A percentile compares a stretch with the other conserved stretches of the same genome.
phyloP scores from a whole-genome alignment of 2,797 vertebrate genomes.

The Picus viridis region DNA sequence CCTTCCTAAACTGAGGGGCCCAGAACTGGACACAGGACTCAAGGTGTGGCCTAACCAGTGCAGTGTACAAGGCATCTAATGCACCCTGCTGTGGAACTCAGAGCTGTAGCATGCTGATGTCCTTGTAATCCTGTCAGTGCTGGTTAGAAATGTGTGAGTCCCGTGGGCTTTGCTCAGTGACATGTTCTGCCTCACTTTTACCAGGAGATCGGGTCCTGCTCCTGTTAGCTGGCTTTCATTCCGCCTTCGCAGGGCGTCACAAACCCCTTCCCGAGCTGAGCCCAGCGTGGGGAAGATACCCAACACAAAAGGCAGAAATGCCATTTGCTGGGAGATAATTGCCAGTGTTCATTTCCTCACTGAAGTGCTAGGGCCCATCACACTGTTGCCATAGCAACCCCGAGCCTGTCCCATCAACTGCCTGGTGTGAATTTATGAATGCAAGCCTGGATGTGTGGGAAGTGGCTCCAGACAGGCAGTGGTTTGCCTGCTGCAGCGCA shows the following conservation, averaged over 20 bases:
- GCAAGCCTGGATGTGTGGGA: slow-evolving; percentile 67
- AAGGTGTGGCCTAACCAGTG: no score
- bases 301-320: slow-evolving; percentile 52
- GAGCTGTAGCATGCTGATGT: neutral
- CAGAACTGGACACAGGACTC: no score
- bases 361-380: slow-evolving; percentile 67
- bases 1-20: no score
- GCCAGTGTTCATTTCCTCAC: slow-evolving; percentile 71
- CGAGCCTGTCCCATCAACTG: slow-evolving; percentile 75
- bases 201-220: neutral
- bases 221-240: neutral
- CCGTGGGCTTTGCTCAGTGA: neutral
- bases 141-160: neutral
- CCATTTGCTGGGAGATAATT: slow-evolving; percentile 77
- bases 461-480: slow-evolving; percentile 53
- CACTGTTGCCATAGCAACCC: slow-evolving; percentile 80
- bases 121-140: neutral
- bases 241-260: neutral
- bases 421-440: slow-evolving; percentile 79
- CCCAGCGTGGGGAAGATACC: slow-evolving; percentile 49
- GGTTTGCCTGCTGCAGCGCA: slow-evolving; percentile 46
- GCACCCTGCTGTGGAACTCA: neutral
- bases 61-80: neutral
- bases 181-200: neutral
- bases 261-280: slow-evolving; percentile 48